These are phyloP conservation scores for Nymphalis urticae DNA, from an alignment of 2,888 invertebrate species.

Conservation along the genomic window DNA sequence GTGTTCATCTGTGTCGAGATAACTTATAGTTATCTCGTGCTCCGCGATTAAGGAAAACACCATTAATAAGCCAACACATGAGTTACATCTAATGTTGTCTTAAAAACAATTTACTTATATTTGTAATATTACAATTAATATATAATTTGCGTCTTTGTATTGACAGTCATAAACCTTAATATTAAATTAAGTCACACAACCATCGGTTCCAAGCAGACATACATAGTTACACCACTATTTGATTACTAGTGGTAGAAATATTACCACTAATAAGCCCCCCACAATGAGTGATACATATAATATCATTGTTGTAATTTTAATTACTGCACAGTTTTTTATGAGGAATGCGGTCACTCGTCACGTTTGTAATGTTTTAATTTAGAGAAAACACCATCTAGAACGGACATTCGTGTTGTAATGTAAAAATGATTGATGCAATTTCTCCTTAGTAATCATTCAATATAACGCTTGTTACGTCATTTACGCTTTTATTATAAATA, in stretches of 20 bases:
- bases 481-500: neutral
- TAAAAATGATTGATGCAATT: conserved; percentile 37
- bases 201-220: too few species aligned
- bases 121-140: too few species aligned
- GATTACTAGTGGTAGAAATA: neutral
- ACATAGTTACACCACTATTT: neutral
- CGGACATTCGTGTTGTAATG: conserved; percentile 37
- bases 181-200: too few species aligned
- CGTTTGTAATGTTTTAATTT: conserved; percentile 32
- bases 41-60: too few species aligned
- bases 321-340: neutral
- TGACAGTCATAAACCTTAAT: too few species aligned
- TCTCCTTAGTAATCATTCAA: conserved; percentile 13
- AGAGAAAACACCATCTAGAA: conserved; percentile 31
- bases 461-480: conserved; percentile 1
- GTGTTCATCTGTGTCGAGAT: too few species aligned
- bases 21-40: too few species aligned
- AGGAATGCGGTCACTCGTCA: conserved; percentile 13
- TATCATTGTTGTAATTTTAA: conserved; percentile 1
- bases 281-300: neutral
- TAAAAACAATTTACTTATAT: too few species aligned
- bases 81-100: too few species aligned
- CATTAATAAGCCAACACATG: too few species aligned
- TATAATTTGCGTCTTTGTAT: too few species aligned
- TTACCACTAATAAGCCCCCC: neutral